Evolutionary conservation across 2,888 invertebrate genomes (phyloP), one percentile per base, ranked within the genome.

Genomic region (Hirtodrosophila confusa): DNA sequence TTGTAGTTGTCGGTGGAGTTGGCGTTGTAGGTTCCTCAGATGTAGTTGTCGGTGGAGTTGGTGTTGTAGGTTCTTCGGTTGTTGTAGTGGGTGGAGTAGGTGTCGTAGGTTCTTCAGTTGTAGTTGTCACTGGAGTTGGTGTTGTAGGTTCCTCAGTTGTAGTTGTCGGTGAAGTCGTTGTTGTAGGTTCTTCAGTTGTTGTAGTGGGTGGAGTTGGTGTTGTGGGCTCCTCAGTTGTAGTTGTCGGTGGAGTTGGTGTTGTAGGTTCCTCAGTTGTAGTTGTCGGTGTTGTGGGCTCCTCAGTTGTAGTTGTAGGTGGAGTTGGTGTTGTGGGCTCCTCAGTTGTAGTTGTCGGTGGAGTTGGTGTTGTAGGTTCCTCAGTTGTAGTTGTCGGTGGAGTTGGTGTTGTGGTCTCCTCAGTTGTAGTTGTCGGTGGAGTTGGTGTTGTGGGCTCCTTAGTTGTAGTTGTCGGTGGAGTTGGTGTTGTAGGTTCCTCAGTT

Each of bases 401-500:
- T 29, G 7, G 24, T 10, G 50, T 50, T 31, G 53, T 53, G 12
- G 7, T 27, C 27, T 3, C 10, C 3, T 4, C 11, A 11, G 39
- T 8, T 27, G 36, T 7, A 3, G 43, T 53, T 12, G 53, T 35
- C 2, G 43, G 8, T 8, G 36, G 24, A 9, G 33, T 41, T 5
- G 23, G n/a, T 3, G 51, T 44, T 10, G 51, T 43, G 17, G 33
- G n/a, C 3, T n/a, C 7, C 6, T 27, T 3, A 27, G 27, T 27
- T 9, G 53, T 9, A 23, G 41, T 40, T 33, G 50, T 12, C 4
- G 5, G 1, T 9, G 49, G 9, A 3, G 49, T 37, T 12, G 49
- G 8, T n/a, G 50, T 50, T 4, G 50, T 40, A 3, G 39, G 12
- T 6, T 50, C 29, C 29, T 4, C 31, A 40, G 50, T 50, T 17